Evolutionary conservation across 1,140 invertebrate species (phyloP), one percentile per base, ranked within the genome.

Genomic region (Hycleus cichorii): DNA sequence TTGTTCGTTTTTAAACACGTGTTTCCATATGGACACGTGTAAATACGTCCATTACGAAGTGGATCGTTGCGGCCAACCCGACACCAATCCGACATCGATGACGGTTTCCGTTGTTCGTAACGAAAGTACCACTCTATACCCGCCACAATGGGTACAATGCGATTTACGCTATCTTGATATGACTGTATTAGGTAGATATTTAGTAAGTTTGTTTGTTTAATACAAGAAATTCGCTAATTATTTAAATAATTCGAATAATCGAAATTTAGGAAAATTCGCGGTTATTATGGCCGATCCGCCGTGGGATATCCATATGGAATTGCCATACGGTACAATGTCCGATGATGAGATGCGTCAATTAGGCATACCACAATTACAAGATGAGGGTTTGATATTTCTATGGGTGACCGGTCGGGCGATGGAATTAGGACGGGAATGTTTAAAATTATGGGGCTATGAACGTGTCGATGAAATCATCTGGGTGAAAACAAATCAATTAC

Each of bases 351-450:
- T 98, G 95, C 83, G 95, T 62, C 91, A 94, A 51, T 75, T 98
- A 38, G 92, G 93, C 26, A 89, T 97, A 53, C 83, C 84, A 5
- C 85, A 89, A 18, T 76, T 98, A 49, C 95, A 98, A 77, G 95
- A 97, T 72, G 93, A 96, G 69, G 95, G 95, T 1, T 81, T 97
- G 7, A 90, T 98, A 50, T 98, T 98, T 75, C 79, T 98, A 0
- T 98, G 95, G 95, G 96, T 98, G 0, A 98, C 95, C 11, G 95
- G 95, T 43, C 86, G 95, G 70, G 95, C 95, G 0, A 98, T 98
- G 95, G 95, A 98, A 74, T 74, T 98, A 6, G 95, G 95, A 0
- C 78, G 93, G 39, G 93, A 97, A 70, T 96, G 93, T 69, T 76
- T 97, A 3, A 88, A 93, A 65, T 71, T 96, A 1, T 97, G 90